Evolutionary conservation across 2,888 invertebrate species (phyloP).

Genomic region (Crematogaster levior): DNA sequence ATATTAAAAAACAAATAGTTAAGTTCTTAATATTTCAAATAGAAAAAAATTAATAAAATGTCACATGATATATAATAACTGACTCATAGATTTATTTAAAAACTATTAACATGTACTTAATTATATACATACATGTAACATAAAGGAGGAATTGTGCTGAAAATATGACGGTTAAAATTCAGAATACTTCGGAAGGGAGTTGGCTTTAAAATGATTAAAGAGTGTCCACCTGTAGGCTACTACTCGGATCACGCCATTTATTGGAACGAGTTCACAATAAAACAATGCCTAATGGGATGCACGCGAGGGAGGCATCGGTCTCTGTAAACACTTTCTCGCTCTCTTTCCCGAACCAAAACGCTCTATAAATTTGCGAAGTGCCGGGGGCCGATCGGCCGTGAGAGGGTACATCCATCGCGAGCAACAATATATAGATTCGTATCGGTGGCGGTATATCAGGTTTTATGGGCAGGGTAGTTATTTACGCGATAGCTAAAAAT

Average conservation of each 20-base stretch:
- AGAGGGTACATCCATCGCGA: constrained; percentile 71
- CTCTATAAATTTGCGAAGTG: constrained; percentile 67
- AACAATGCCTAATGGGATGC: constrained; percentile 39
- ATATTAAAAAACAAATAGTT: neutral
- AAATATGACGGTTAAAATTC: neutral
- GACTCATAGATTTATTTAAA: neutral
- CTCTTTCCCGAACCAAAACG: constrained; percentile 50
- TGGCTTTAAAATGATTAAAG: neutral
- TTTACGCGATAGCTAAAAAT: constrained; percentile 81
- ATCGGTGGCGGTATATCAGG: constrained; percentile 79
- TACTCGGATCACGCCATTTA: neutral
- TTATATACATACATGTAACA: neutral
- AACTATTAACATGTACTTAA: neutral
- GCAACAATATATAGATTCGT: constrained; percentile 80
- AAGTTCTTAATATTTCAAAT: neutral
- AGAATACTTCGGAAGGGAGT: neutral
- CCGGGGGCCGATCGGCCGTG: constrained; percentile 60
- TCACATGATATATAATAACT: neutral
- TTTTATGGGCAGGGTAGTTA: constrained; percentile 80
- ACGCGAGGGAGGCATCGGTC: constrained; percentile 46
- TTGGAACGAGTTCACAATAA: constrained; percentile 17
- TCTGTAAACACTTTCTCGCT: constrained; percentile 50
- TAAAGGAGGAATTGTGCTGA: neutral
- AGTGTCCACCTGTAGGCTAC: neutral
- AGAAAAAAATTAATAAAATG: neutral